phyloP scores from a whole-genome alignment of 2,888 invertebrate genomes.

The Acholoe squamosa region DNA sequence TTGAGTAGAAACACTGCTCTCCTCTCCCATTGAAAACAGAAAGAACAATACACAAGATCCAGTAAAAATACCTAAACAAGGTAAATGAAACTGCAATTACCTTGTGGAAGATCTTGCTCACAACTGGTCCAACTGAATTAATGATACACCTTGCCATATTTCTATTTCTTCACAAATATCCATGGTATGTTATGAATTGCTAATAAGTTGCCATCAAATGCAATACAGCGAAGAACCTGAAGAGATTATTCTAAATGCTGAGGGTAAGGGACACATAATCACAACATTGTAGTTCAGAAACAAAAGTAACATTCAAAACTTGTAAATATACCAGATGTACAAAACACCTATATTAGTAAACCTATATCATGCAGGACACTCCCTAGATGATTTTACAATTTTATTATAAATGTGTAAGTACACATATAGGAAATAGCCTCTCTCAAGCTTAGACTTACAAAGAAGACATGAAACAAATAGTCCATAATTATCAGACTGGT shows the following conservation, averaged over 20 bases:
- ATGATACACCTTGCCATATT: no score
- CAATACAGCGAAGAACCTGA: background rate
- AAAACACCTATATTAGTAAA: background rate
- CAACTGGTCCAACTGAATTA: no score
- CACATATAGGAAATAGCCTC: background rate
- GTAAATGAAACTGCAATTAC: no score
- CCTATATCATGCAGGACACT: no score
- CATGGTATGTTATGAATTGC: no score
- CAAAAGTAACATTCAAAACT: background rate
- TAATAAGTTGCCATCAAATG: background rate
- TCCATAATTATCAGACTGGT: background rate
- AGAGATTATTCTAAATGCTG: conserved; percentile 26
- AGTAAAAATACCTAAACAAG: no score
- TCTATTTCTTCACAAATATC: no score
- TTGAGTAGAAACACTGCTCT: no score
- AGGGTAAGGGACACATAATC: background rate
- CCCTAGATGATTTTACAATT: no score
- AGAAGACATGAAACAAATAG: background rate
- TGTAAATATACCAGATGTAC: conserved; percentile 3
- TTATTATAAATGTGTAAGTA: background rate
- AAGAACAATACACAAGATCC: no score
- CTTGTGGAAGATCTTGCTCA: no score
- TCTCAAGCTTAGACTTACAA: background rate
- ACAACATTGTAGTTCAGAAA: background rate
- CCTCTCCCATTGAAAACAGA: no score